A percentile compares a stretch with the other conserved stretches of the same genome.
These are phyloP conservation scores for Pardosa pseudoannulata DNA, from an alignment of 2,888 invertebrate genomes.

Conservation along the genomic window DNA sequence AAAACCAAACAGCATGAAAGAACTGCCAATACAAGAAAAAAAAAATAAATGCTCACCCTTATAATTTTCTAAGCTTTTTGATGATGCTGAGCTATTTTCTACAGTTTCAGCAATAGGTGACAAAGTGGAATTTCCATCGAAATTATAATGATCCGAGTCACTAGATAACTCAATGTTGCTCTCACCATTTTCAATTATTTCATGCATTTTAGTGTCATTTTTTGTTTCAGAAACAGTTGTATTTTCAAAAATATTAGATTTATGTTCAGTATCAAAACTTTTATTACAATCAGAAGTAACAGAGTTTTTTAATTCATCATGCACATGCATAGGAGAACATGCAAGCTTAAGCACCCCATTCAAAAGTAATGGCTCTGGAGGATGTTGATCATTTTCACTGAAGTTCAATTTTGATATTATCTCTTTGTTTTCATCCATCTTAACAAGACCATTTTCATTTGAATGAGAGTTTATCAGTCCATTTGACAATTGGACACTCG, in stretches of 20 bases:
- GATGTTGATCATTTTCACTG: background rate
- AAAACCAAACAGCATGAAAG: too few species aligned
- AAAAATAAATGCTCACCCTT: constrained; percentile 52
- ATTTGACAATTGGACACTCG: background rate
- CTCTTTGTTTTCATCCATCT: background rate
- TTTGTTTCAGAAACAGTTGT: background rate
- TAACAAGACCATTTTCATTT: background rate
- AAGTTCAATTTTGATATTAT: background rate
- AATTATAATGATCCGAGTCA: constrained; percentile 14
- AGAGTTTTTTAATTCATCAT: constrained; percentile 26
- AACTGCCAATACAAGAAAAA: constrained; percentile 2
- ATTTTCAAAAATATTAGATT: background rate
- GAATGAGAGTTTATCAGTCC: background rate
- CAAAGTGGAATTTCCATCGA: constrained; percentile 19
- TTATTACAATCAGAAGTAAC: background rate
- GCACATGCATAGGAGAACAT: constrained; percentile 39
- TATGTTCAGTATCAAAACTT: background rate
- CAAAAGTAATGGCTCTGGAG: background rate
- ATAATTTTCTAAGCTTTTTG: constrained; percentile 33
- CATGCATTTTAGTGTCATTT: constrained; percentile 19
- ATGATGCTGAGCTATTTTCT: constrained; percentile 35
- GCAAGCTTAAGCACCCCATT: constrained; percentile 12
- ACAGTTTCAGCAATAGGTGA: constrained; percentile 30
- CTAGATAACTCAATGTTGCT: constrained; percentile 17
- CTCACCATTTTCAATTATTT: constrained; percentile 16